These are phyloP conservation scores for Protosalanx chinensis DNA, from an alignment of 2,797 vertebrate genomes.

Conservation along the genomic window DNA sequence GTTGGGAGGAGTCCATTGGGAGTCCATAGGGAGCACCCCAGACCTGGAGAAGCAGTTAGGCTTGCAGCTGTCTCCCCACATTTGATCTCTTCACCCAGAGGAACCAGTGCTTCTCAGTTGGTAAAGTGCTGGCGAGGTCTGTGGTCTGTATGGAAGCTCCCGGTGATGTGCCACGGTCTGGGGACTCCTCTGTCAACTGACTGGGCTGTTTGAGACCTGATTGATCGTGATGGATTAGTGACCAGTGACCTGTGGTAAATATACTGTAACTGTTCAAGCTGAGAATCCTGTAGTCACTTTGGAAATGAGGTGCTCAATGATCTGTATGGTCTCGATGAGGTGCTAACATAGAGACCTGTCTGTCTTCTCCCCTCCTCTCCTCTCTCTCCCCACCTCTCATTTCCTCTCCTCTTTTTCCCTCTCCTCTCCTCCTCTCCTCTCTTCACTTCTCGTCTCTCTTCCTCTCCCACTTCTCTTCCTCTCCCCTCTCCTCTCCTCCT, in stretches of 20 bases:
- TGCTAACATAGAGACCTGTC: constrained; percentile 19
- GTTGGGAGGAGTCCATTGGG: neutral
- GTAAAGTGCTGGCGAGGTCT: neutral
- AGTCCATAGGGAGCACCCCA: too few species aligned
- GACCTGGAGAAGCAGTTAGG: neutral
- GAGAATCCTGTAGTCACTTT: constrained; percentile 51
- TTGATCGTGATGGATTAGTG: constrained; percentile 61
- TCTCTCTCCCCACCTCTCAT: neutral
- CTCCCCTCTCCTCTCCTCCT: neutral
- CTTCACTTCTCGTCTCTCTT: neutral
- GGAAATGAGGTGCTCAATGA: constrained; percentile 48
- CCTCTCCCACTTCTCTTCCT: constrained; percentile 1
- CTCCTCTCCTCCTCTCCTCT: neutral
- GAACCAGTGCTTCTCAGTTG: too few species aligned
- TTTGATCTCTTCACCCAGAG: too few species aligned
- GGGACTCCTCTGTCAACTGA: constrained; percentile 44
- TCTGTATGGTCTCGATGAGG: neutral
- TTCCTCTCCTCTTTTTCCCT: neutral
- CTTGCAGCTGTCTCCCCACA: too few species aligned
- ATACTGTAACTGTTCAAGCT: constrained; percentile 45
- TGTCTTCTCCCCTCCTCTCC: neutral
- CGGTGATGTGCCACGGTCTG: constrained; percentile 14
- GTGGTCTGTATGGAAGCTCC: constrained; percentile 14
- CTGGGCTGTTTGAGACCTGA: constrained; percentile 54
- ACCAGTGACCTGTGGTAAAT: constrained; percentile 44